These are phyloP conservation scores for Callaeas wilsoni DNA, from an alignment of 2,113 vertebrate species.

Conservation along the genomic window DNA sequence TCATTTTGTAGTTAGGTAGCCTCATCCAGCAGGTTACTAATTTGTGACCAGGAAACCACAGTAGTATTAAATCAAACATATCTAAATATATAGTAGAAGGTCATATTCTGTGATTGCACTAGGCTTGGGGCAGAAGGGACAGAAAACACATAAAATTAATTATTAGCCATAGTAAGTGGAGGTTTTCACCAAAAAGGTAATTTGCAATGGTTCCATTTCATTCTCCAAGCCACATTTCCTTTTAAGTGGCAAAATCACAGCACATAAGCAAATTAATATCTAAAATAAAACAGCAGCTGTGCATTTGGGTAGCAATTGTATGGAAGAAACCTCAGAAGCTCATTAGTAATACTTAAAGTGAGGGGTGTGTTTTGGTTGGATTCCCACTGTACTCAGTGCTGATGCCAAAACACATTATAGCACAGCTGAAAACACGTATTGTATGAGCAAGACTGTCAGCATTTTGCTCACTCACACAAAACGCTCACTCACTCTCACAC, in stretches of 20 bases:
- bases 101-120: neutral
- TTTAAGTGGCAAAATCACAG: slow-evolving; percentile 53
- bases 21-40: neutral
- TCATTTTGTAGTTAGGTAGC: neutral
- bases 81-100: neutral
- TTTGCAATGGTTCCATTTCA: neutral
- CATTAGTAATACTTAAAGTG: neutral
- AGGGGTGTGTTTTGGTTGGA: slow-evolving; percentile 24
- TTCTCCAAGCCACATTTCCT: slow-evolving; percentile 13
- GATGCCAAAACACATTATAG: slow-evolving; percentile 14
- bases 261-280: slow-evolving; percentile 42
- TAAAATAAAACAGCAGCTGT: slow-evolving; percentile 56
- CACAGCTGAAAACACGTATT: slow-evolving; percentile 11
- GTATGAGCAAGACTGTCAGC: neutral
- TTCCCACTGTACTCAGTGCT: neutral
- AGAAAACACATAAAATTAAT: slow-evolving; percentile 14
- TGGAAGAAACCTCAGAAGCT: slow-evolving; percentile 45
- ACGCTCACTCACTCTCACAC: neutral
- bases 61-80: neutral
- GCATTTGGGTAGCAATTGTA: slow-evolving; percentile 32
- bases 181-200: slow-evolving; percentile 14
- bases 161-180: neutral
- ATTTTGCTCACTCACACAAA: neutral
- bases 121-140: neutral
- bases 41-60: neutral